Percentiles rank a stretch among this genome's conserved stretches.
Conservation (phyloP, 2,113 vertebrate genomes). For the Sphaerodactylus townsendi region DNA sequence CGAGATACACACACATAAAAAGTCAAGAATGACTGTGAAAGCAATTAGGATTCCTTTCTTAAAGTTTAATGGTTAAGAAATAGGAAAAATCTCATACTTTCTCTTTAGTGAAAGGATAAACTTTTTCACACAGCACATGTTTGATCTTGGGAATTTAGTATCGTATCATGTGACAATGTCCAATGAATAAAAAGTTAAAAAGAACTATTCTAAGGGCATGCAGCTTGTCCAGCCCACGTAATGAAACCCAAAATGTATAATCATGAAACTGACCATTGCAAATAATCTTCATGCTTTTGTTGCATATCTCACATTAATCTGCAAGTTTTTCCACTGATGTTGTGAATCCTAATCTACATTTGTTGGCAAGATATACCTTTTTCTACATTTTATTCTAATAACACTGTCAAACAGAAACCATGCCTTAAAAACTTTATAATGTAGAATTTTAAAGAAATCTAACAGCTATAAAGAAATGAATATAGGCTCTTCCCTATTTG, state of each 20-base stretch:
- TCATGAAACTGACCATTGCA: not conserved
- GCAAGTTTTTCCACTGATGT: not conserved
- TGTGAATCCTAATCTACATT: not conserved
- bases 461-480: not conserved
- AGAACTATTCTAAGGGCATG: not conserved
- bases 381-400: not conserved
- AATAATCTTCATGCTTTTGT: conserved; percentile 12
- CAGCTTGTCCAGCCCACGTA: not conserved
- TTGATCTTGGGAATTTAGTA: not conserved
- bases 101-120: not conserved
- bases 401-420: not conserved
- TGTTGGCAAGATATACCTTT: not conserved
- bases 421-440: not conserved
- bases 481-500: not conserved
- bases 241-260: not conserved
- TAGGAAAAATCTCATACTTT: not conserved
- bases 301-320: not conserved
- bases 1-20: not conserved
- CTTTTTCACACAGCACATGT: not conserved
- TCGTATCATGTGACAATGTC: not conserved
- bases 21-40: not conserved
- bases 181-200: not conserved
- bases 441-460: not conserved
- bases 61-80: not conserved
- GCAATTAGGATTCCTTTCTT: not conserved